Evolutionary conservation across 30 jellyfish, hydroid and myxozoan genomes (phyloP).

Genomic region (Catostylus mosaicus): DNA sequence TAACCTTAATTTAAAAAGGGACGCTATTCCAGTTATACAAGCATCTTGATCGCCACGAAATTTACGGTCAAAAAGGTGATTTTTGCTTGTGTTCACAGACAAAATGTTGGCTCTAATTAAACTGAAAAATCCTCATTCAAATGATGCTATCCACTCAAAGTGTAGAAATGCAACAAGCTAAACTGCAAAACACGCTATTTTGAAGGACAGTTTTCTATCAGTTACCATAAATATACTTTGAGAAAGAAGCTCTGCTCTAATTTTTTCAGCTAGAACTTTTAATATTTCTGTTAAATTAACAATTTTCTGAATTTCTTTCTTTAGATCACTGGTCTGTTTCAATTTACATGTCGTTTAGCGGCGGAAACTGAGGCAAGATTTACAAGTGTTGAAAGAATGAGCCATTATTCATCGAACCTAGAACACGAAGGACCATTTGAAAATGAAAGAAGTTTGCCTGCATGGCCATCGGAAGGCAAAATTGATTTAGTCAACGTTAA

Average conservation of each 20-base stretch:
- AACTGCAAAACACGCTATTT: too few relatives aligned
- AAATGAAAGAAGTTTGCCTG: background rate
- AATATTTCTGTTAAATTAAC: background rate
- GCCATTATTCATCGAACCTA: constrained; percentile 25
- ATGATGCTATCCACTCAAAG: too few relatives aligned
- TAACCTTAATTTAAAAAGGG: too few relatives aligned
- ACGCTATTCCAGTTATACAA: too few relatives aligned
- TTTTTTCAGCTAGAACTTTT: background rate
- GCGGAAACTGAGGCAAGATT: constrained; percentile 90
- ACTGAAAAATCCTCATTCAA: too few relatives aligned
- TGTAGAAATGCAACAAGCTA: too few relatives aligned
- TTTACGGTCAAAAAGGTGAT: too few relatives aligned
- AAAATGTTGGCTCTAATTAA: too few relatives aligned
- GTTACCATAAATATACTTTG: too few relatives aligned
- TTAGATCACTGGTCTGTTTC: constrained; percentile 79
- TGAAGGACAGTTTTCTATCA: too few relatives aligned
- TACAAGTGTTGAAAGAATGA: constrained; percentile 85
- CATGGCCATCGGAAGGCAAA: constrained; percentile 76
- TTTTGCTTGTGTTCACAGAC: too few relatives aligned
- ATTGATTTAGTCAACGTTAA: constrained; percentile 58
- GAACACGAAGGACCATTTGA: constrained; percentile 72
- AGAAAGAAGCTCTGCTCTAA: background rate
- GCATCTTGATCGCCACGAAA: too few relatives aligned
- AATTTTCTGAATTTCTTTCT: background rate
- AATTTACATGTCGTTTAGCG: constrained; percentile 74